Conservation (phyloP, 2,888 invertebrate species). For the Anaspis maculata region DNA sequence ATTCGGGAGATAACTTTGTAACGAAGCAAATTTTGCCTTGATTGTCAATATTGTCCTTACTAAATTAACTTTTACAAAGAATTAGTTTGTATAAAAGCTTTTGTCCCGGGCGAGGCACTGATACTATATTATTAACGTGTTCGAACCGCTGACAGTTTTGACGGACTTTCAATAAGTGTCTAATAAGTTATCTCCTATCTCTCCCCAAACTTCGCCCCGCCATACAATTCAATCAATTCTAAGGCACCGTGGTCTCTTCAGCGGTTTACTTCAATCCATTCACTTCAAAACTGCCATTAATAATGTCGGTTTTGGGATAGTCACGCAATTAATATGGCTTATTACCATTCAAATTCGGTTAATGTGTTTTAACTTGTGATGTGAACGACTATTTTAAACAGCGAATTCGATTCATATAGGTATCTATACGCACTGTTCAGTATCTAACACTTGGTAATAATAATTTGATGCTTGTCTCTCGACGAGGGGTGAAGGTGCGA, state of each 20-base stretch:
- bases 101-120: constrained; percentile 8
- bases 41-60: constrained; percentile 4
- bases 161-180: constrained; percentile 14
- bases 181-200: constrained; percentile 12
- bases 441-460: too few species aligned
- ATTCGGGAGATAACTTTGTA: too few species aligned
- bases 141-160: constrained; percentile 11
- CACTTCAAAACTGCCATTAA: constrained; percentile 14
- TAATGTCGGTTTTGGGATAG: constrained; percentile 6
- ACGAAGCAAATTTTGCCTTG: too few species aligned
- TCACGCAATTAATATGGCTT: constrained; percentile 12
- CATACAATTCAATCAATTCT: constrained; percentile 12
- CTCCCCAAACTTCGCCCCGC: constrained; percentile 6
- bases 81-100: constrained; percentile 8
- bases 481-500: too few species aligned
- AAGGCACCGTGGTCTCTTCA: constrained; percentile 9
- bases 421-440: too few species aligned
- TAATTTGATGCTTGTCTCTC: too few species aligned
- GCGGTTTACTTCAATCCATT: constrained; percentile 10
- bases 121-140: constrained; percentile 7
- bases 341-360: constrained; percentile 5
- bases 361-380: constrained; percentile 5
- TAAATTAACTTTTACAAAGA: constrained; percentile 9
- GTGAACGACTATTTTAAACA: constrained; percentile 1
- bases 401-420: too few species aligned